phyloP scores from a whole-genome alignment of 2,888 invertebrate species.

The Idaea aversata region DNA sequence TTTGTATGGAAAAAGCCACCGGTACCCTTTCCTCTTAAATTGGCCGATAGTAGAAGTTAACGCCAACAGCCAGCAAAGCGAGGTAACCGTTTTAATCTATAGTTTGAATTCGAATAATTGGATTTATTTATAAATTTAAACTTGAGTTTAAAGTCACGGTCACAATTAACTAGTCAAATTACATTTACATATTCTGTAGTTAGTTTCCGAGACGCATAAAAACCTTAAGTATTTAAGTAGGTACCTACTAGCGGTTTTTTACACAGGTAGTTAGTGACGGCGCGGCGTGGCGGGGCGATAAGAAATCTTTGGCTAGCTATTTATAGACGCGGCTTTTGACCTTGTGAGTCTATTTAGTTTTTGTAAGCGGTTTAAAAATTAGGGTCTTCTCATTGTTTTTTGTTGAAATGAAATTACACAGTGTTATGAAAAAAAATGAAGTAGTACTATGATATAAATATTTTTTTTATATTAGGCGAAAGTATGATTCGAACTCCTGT shows the following conservation, averaged over 20 bases:
- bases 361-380: not conserved
- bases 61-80: too few relatives aligned
- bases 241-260: not conserved
- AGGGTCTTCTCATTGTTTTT: too few relatives aligned
- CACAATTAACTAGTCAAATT: not conserved
- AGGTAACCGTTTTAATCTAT: too few relatives aligned
- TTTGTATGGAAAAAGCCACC: too few relatives aligned
- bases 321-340: not conserved
- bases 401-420: too few relatives aligned
- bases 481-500: too few relatives aligned
- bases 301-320: not conserved
- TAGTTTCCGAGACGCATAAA: not conserved
- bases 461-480: too few relatives aligned
- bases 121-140: not conserved
- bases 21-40: too few relatives aligned
- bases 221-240: not conserved
- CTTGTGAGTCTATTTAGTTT: conserved; percentile 1
- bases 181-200: not conserved
- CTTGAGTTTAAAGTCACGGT: not conserved
- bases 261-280: not conserved
- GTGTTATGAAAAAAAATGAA: too few relatives aligned
- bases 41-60: too few relatives aligned
- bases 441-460: too few relatives aligned
- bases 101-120: too few relatives aligned
- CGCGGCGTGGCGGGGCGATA: not conserved